Base-by-base conservation (phyloP, 2,113 vertebrate species). In the Notarius quadriscutis region DNA sequence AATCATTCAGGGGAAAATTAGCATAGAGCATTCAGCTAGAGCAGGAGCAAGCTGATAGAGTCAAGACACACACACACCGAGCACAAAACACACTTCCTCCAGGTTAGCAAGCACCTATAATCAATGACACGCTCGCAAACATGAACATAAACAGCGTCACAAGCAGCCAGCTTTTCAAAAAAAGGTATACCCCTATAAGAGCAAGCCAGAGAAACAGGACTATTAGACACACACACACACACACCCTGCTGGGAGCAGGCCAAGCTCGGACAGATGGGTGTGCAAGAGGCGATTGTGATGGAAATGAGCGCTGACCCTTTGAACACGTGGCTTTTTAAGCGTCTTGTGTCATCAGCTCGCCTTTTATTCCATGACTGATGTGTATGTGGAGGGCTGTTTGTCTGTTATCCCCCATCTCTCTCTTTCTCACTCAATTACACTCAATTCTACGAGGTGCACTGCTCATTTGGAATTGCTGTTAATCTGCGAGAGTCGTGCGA, bases 231-330 rank as follows among this genome's bases (percentile, higher is more conserved):
- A 86, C 69, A 82, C 67, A 53, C 67, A 34, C 77, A 78, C 51
- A 69, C 69, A 83, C 58, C 12, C 34, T 6, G 12, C 72, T 75
- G 74, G 71, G 41, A 83, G 86, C 17, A 41, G 65, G 74, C 86
- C 88, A 87, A 78, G 75, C 55, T 58, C 67, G 71, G 87, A 89
- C 90, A 91, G 90, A 91, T 91, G 90, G 90, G 87, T 77, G 50
- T 71, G 81, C 86, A 53, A 84, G 72, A 34, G 81, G 48, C n/a
- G 53, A 89, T 91, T 91, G 90, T 88, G 84, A 91, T 91, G 90
- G 88, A 91, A 91, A 91, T 91, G 88, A 81, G 85, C 81, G 57
- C 60, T 89, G 88, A 91, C 88, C 90, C 90, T 89, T 89, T 88
- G 90, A 91, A 88, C 90, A 88, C 75, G 25, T 58, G 30, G 81